Evolutionary conservation across 64 coral and sea anemone species (phyloP).

Genomic region (Montipora efflorescens): DNA sequence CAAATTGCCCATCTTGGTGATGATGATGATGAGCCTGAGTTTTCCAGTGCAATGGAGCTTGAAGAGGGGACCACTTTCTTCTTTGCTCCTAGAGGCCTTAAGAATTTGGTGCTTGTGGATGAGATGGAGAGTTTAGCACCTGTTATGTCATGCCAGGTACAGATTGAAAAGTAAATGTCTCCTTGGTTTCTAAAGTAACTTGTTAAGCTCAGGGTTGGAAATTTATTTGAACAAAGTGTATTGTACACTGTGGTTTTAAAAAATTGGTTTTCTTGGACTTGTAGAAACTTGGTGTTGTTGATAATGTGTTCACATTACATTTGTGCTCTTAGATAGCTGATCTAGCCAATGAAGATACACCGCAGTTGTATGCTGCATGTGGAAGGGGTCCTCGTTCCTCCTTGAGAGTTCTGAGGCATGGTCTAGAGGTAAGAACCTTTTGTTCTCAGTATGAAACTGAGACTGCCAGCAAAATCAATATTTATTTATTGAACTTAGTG

Average conservation of each 20-base stretch:
- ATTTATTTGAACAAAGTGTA: no score
- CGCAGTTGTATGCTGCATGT: slow-evolving; percentile 91
- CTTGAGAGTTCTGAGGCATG: slow-evolving; percentile 89
- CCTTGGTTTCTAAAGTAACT: no score
- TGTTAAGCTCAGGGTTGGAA: no score
- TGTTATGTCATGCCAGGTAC: slow-evolving; percentile 94
- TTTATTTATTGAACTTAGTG: no score
- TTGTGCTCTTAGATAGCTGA: slow-evolving; percentile 86
- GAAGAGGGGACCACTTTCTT: slow-evolving; percentile 99
- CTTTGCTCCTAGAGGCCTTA: slow-evolving; percentile 88
- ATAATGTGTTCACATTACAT: not conserved
- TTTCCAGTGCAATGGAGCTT: slow-evolving; percentile 94
- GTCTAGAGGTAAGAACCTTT: slow-evolving; percentile 75
- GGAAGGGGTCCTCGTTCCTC: slow-evolving; percentile 87
- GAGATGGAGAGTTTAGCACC: slow-evolving; percentile 97
- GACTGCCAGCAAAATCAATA: no score
- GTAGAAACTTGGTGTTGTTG: not conserved
- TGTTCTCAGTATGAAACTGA: not conserved
- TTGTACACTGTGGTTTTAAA: no score
- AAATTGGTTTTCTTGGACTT: no score
- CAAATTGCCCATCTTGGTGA: slow-evolving; percentile 99
- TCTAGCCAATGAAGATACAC: slow-evolving; percentile 98
- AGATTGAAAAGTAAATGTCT: no score
- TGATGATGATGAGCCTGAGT: slow-evolving; percentile 98
- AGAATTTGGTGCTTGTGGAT: slow-evolving; percentile 98